Base-by-base conservation (phyloP, 2,113 vertebrate species). In the Nycticryphes semicollaris region DNA sequence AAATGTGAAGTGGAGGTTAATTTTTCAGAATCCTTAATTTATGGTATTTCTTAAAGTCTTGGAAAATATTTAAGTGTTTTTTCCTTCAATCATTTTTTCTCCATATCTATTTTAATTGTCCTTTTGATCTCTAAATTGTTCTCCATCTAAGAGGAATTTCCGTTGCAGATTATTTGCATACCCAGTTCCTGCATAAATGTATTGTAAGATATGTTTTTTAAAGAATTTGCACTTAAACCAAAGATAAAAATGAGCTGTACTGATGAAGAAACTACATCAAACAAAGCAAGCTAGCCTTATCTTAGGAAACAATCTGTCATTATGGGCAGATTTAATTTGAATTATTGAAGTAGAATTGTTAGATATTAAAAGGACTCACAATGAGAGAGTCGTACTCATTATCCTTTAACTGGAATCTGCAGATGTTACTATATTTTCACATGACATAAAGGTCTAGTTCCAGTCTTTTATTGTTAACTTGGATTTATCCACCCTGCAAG, bases 281-380 rank as follows among this genome's bases (percentile, higher is more conserved):
- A 95, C 39, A 92, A 84, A 96, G 48, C 35, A 89, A 87, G 27
- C 14, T 84, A 56, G 22, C 21, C 35, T 87, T 92, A 94, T 92
- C 60, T 84, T 89, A 68, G 45, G 57, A 83, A 96, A 78, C 19
- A 87, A 94, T 96, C 80, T 89, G 43, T 64, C 73, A 92, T 89
- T 93, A 90, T 84, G 31, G 35, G 10, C 51, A 90, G 43, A 87
- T 82, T 81, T 90, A 92, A 92, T 96, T 93, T 89, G 66, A 96
- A 81, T 91, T 92, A 92, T 95, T 94, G 88, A 94, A 93, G 73
- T 57, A 87, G 77, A 90, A 93, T 91, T 92, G 59, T 89, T 96
- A 89, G 80, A 78, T 93, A 92, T 89, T 86, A 74, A 93, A 89
- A 86, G 33, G 19, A 88, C n/a, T 90, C 23, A 35, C 77, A 95